Conservation (phyloP, 2,888 invertebrate genomes). For the Parnassius mnemosyne region DNA sequence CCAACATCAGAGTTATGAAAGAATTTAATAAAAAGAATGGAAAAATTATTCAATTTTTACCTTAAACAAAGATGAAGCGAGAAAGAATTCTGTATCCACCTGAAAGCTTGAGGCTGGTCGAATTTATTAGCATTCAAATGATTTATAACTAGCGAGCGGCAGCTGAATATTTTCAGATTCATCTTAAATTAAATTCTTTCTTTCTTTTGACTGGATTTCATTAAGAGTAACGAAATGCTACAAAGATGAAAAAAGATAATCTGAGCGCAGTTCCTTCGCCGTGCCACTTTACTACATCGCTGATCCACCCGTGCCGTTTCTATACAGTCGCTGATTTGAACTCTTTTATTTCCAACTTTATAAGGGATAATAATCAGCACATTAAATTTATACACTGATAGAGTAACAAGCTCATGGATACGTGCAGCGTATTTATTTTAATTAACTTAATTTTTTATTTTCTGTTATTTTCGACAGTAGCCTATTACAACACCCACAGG, state of each 20-base stretch:
- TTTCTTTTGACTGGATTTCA: slow-evolving; percentile 78
- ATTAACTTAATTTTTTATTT: too few relatives aligned
- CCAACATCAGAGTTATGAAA: slow-evolving; percentile 66
- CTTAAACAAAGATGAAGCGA: slow-evolving; percentile 72
- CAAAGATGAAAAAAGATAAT: slow-evolving; percentile 74
- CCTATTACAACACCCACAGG: too few relatives aligned
- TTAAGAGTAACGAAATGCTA: slow-evolving; percentile 74
- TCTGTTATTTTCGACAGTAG: too few relatives aligned
- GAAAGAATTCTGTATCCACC: slow-evolving; percentile 73
- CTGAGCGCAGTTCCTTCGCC: slow-evolving; percentile 40
- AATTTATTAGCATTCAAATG: slow-evolving; percentile 81
- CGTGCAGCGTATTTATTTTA: too few relatives aligned
- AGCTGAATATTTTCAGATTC: slow-evolving; percentile 80
- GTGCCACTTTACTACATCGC: slow-evolving; percentile 9
- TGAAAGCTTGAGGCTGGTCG: slow-evolving; percentile 69
- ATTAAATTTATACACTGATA: too few relatives aligned
- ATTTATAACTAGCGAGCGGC: slow-evolving; percentile 79
- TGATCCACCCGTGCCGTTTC: slow-evolving; percentile 19
- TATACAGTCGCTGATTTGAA: slow-evolving; percentile 25
- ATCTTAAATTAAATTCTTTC: slow-evolving; percentile 80
- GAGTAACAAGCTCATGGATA: too few relatives aligned
- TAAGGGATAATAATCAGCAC: too few relatives aligned
- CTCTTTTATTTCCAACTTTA: slow-evolving; percentile 14
- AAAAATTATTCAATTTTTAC: slow-evolving; percentile 72
- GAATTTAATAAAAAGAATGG: slow-evolving; percentile 74